Conservation (phyloP, 2,888 invertebrate genomes). For the Stratiomys singularior region DNA sequence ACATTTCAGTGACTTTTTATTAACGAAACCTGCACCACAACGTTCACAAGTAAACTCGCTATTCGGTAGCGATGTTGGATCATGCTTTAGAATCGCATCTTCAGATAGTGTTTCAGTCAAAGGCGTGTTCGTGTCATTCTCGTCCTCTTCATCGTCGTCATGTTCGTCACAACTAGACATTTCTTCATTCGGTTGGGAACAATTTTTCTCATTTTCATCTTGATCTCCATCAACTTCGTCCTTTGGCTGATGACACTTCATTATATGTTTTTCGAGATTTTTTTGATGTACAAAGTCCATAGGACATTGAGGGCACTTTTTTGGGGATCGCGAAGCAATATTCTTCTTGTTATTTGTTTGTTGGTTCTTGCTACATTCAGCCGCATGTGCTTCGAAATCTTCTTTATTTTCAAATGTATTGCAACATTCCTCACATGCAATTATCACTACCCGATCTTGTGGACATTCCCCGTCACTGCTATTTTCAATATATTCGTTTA, state of each 20-base stretch:
- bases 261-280: constrained; percentile 42
- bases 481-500: constrained; percentile 25
- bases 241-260: constrained; percentile 16
- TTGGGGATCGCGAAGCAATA: background rate
- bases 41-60: constrained; percentile 57
- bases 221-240: background rate
- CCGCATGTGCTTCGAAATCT: constrained; percentile 48
- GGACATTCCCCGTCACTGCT: background rate
- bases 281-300: constrained; percentile 41
- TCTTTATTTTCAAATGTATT: constrained; percentile 53
- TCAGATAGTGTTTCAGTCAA: constrained; percentile 19
- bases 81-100: constrained; percentile 17
- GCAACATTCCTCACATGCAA: constrained; percentile 41
- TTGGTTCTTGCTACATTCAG: constrained; percentile 40
- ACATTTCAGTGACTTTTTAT: constrained; percentile 59
- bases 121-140: background rate
- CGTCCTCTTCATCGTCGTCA: constrained; percentile 36
- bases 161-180: constrained; percentile 17
- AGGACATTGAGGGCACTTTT: constrained; percentile 39
- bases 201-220: background rate
- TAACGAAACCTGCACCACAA: constrained; percentile 62
- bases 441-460: background rate
- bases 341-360: background rate
- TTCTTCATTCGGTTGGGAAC: background rate
- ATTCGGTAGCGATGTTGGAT: background rate